Conservation (phyloP, 64 coral and sea anemone genomes). For the Pachyseris speciosa region DNA sequence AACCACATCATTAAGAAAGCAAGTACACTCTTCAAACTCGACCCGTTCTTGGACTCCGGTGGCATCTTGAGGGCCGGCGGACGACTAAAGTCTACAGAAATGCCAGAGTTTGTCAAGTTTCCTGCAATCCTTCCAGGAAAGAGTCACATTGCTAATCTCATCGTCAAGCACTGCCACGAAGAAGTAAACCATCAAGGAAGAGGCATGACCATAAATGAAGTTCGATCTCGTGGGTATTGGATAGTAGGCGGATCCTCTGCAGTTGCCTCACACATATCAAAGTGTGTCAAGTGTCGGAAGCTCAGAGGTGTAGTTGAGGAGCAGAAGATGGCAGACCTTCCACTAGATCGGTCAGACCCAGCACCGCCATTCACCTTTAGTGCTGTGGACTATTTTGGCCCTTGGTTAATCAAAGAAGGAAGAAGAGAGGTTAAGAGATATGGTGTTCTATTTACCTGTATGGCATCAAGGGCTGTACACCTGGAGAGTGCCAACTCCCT, state of each 20-base stretch:
- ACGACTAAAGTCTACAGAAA: not conserved
- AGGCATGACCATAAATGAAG: not conserved
- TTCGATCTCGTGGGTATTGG: constrained; percentile 9
- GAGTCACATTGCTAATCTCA: not conserved
- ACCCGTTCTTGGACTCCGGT: constrained; percentile 26
- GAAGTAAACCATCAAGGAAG: constrained; percentile 29
- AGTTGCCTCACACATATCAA: not conserved
- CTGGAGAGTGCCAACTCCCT: constrained; percentile 14
- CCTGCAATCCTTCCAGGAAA: constrained; percentile 21
- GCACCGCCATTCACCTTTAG: constrained; percentile 9
- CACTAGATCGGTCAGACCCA: not conserved
- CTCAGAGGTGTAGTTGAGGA: not conserved
- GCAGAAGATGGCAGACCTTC: constrained; percentile 19
- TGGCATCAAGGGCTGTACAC: not conserved
- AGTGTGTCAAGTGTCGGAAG: not conserved
- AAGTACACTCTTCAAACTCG: constrained; percentile 8
- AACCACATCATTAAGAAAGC: no score
- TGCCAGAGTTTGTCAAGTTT: not conserved
- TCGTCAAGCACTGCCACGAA: constrained; percentile 22
- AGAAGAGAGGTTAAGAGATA: constrained; percentile 8
- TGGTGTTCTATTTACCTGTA: not conserved
- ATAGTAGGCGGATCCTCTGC: not conserved
- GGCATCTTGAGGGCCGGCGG: constrained; percentile 24
- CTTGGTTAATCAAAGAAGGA: constrained; percentile 4
- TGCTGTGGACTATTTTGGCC: constrained; percentile 17